Evolutionary conservation across 2,888 invertebrate species (phyloP).

Genomic region (Hirtodrosophila histrioides): DNA sequence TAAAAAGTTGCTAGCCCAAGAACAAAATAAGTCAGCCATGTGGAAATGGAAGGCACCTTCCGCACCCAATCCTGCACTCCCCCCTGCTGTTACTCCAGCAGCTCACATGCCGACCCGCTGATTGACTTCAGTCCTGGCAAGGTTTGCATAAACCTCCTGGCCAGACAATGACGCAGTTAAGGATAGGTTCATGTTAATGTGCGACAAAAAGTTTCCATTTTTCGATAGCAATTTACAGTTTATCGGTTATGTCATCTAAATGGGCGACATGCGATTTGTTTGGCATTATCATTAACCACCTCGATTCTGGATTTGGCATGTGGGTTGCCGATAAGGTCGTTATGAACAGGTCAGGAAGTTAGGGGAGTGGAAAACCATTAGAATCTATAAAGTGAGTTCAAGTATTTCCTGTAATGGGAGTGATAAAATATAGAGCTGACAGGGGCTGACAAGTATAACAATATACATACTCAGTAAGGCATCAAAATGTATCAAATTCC

Average conservation of each 20-base stretch:
- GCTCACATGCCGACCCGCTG: slow-evolving; percentile 56
- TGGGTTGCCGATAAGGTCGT: slow-evolving; percentile 33
- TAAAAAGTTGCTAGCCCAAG: slow-evolving; percentile 58
- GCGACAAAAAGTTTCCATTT: slow-evolving; percentile 64
- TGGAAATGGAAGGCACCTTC: slow-evolving; percentile 44
- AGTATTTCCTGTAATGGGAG: slow-evolving; percentile 8
- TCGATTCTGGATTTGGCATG: slow-evolving; percentile 15
- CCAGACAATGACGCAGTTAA: slow-evolving; percentile 51
- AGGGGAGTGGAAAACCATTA: slow-evolving; percentile 34
- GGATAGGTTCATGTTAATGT: slow-evolving; percentile 70
- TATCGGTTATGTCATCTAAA: slow-evolving; percentile 79
- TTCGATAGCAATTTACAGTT: slow-evolving; percentile 72
- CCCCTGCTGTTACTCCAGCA: not conserved
- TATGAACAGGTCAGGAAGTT: slow-evolving; percentile 20
- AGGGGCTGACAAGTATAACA: no score
- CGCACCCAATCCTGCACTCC: not conserved
- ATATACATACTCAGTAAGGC: no score
- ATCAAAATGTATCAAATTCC: no score
- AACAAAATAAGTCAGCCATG: slow-evolving; percentile 68
- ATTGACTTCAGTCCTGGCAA: slow-evolving; percentile 57
- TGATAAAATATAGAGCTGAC: not conserved
- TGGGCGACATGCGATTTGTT: slow-evolving; percentile 70
- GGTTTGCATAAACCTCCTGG: slow-evolving; percentile 46
- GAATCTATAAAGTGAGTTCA: slow-evolving; percentile 16
- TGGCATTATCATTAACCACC: slow-evolving; percentile 48